Conservation (phyloP, 2,113 vertebrate genomes). For the Stigmatopora argus region DNA sequence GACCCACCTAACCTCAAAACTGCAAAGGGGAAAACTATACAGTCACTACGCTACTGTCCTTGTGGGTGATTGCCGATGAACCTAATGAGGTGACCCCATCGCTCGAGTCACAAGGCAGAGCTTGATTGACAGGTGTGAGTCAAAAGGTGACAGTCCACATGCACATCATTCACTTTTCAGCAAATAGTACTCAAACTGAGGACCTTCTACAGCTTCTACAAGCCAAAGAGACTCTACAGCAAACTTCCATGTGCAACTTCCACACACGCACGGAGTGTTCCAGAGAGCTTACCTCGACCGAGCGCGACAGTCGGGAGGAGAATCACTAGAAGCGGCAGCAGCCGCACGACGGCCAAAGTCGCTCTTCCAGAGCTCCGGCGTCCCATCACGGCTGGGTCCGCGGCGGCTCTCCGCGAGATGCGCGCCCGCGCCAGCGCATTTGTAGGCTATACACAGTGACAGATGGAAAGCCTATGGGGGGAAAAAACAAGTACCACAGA, state of each 20-base stretch:
- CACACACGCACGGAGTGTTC: neutral
- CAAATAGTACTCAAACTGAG: neutral
- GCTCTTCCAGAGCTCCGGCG: neutral
- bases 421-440: conserved; percentile 22
- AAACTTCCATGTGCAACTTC: neutral
- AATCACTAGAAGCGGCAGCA: neutral
- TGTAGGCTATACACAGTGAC: conserved; percentile 1
- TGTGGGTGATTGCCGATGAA: neutral
- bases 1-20: neutral
- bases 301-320: neutral
- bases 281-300: conserved; percentile 1
- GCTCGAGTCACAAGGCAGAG: neutral
- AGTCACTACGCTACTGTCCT: neutral
- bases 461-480: neutral
- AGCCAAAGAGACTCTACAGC: too few species aligned
- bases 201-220: neutral
- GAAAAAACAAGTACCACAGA: neutral
- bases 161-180: neutral
- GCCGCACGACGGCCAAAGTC: conserved; percentile 1
- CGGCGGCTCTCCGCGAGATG: conserved; percentile 1
- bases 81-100: neutral
- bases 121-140: neutral
- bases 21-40: neutral
- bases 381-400: conserved; percentile 13
- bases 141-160: neutral